Evolutionary conservation across 2,797 vertebrate genomes (phyloP).

Genomic region (Schizopygopsis pylzovi): DNA sequence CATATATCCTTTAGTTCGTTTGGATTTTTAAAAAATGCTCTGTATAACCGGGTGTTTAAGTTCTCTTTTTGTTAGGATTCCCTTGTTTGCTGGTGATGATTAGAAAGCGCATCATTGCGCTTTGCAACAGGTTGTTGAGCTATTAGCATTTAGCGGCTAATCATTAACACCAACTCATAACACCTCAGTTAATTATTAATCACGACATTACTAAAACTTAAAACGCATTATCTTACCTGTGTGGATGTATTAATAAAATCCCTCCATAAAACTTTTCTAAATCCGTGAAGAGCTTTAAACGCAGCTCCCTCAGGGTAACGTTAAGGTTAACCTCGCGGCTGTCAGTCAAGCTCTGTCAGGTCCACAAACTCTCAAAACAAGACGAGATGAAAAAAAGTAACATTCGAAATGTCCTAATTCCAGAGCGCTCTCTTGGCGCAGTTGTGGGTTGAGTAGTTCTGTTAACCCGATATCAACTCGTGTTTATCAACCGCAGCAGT

Average conservation of each 20-base stretch:
- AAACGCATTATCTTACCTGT: slow-evolving; percentile 1
- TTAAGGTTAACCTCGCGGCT: slow-evolving; percentile 23
- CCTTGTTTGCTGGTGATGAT: slow-evolving; percentile 25
- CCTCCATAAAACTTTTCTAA: slow-evolving; percentile 24
- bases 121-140: slow-evolving; percentile 39
- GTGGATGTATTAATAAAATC: slow-evolving; percentile 9
- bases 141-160: slow-evolving; percentile 38
- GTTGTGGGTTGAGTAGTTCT: neutral
- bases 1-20: neutral
- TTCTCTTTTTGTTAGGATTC: neutral
- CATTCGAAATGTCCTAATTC: neutral
- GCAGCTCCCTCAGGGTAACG: neutral
- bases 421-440: neutral
- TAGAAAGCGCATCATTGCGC: neutral
- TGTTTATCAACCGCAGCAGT: slow-evolving; percentile 4
- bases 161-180: slow-evolving; percentile 4
- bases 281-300: slow-evolving; percentile 4
- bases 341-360: slow-evolving; percentile 30
- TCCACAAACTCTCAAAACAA: neutral
- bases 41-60: neutral
- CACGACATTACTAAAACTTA: neutral
- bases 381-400: neutral
- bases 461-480: neutral
- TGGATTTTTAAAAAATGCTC: neutral
- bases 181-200: neutral